Conservation (phyloP, 2,888 invertebrate species). For the Lochmaea crataegi region DNA sequence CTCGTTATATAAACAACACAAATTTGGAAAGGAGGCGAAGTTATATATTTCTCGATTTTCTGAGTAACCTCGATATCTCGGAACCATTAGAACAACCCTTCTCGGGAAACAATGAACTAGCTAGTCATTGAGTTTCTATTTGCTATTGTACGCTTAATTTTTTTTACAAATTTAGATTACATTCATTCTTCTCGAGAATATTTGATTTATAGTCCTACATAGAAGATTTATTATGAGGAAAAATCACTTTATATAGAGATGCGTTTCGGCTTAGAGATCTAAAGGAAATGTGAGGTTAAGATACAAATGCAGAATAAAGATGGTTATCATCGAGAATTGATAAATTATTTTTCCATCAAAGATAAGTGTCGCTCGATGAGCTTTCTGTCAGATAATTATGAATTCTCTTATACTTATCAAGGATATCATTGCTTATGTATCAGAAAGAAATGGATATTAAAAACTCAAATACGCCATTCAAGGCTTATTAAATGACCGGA, state of each 20-base stretch:
- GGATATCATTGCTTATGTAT: too few species aligned
- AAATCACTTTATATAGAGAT: neutral
- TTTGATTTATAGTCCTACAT: neutral
- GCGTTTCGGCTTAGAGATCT: neutral
- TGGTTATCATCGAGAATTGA: too few species aligned
- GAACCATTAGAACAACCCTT: neutral
- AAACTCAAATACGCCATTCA: too few species aligned
- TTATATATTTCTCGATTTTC: neutral
- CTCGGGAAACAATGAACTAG: constrained; percentile 14
- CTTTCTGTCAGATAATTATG: too few species aligned
- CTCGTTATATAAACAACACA: neutral
- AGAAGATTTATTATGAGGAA: neutral
- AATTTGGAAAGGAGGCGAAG: neutral
- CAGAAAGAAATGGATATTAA: too few species aligned
- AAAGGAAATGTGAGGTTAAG: too few species aligned
- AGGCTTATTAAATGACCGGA: too few species aligned
- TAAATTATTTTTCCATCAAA: too few species aligned
- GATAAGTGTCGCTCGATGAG: too few species aligned
- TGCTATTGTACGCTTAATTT: constrained; percentile 1
- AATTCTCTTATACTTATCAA: too few species aligned
- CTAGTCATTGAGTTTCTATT: constrained; percentile 13
- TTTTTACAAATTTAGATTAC: neutral
- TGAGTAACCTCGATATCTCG: constrained; percentile 10
- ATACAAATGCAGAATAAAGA: too few species aligned
- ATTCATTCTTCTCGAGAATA: neutral